These are phyloP conservation scores for Phrynocephalus versicolor DNA, from an alignment of 2,113 vertebrate species.

Conservation along the genomic window DNA sequence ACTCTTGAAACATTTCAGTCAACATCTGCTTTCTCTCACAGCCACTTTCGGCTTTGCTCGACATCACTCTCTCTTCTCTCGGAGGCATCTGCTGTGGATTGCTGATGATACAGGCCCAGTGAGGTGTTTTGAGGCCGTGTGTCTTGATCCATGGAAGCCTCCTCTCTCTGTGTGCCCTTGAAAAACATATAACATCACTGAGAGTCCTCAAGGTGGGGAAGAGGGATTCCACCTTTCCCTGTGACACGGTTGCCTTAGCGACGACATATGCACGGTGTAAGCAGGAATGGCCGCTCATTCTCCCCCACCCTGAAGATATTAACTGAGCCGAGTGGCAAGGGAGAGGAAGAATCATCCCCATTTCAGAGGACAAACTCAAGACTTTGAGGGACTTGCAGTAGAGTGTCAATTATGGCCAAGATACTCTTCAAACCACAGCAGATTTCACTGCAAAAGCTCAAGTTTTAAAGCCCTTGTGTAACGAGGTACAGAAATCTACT, in stretches of 20 bases:
- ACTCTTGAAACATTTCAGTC: background rate
- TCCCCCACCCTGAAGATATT: background rate
- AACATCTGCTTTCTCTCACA: slow-evolving; percentile 4
- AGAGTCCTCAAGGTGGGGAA: slow-evolving; percentile 24
- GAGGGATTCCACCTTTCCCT: slow-evolving; percentile 36
- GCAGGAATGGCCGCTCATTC: slow-evolving; percentile 11
- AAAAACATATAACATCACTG: background rate
- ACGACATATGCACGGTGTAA: background rate
- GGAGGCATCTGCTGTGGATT: background rate
- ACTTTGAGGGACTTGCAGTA: no score
- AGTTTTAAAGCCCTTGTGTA: no score
- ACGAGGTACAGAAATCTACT: no score
- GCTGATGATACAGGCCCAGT: slow-evolving; percentile 44
- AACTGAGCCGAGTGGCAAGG: no score
- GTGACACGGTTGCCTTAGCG: slow-evolving; percentile 17
- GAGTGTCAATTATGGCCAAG: no score
- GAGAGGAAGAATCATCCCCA: no score
- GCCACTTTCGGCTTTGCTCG: slow-evolving; percentile 17
- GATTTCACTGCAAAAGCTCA: no score
- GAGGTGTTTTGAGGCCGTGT: slow-evolving; percentile 48
- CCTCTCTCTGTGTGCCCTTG: background rate
- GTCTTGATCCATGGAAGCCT: slow-evolving; percentile 43
- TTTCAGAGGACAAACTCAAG: no score
- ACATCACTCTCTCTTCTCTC: background rate
- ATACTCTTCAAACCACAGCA: no score